Conservation (phyloP, 2,888 invertebrate genomes). For the Temnothorax rugatulus region DNA sequence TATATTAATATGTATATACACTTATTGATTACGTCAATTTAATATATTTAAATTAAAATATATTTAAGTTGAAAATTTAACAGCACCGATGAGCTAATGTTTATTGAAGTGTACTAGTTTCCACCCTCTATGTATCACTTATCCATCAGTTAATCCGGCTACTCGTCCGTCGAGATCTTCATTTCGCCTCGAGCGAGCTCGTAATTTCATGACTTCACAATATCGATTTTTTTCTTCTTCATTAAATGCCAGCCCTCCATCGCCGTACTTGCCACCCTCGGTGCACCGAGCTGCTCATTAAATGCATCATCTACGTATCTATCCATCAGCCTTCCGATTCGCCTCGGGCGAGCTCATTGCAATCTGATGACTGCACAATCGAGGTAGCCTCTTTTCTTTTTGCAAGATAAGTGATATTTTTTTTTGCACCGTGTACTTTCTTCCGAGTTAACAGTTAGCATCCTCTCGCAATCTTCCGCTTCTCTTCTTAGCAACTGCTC, state of each 20-base stretch:
- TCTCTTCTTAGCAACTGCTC: not conserved
- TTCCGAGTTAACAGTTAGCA: not conserved
- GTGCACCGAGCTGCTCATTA: conserved; percentile 7
- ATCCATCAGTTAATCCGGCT: not conserved
- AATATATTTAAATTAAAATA: too few species aligned
- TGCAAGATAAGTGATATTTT: not conserved
- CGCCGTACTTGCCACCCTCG: not conserved
- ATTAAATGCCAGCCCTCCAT: not conserved
- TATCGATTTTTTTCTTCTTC: not conserved
- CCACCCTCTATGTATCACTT: not conserved
- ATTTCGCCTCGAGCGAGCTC: conserved; percentile 19
- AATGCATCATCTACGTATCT: conserved; percentile 14
- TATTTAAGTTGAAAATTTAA: not conserved
- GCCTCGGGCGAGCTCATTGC: not conserved
- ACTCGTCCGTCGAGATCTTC: conserved; percentile 7
- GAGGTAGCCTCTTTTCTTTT: not conserved
- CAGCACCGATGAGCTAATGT: not conserved
- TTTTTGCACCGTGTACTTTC: not conserved
- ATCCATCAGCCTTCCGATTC: conserved; percentile 4
- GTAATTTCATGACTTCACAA: conserved; percentile 10
- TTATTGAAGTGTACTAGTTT: conserved; percentile 15
- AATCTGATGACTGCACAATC: not conserved
- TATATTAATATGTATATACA: too few species aligned
- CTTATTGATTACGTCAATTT: too few species aligned
- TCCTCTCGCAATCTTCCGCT: not conserved